Percentiles rank a stretch among this genome's conserved stretches.
phyloP scores from a whole-genome alignment of 2,888 invertebrate species.

The Eucera pruinosa region DNA sequence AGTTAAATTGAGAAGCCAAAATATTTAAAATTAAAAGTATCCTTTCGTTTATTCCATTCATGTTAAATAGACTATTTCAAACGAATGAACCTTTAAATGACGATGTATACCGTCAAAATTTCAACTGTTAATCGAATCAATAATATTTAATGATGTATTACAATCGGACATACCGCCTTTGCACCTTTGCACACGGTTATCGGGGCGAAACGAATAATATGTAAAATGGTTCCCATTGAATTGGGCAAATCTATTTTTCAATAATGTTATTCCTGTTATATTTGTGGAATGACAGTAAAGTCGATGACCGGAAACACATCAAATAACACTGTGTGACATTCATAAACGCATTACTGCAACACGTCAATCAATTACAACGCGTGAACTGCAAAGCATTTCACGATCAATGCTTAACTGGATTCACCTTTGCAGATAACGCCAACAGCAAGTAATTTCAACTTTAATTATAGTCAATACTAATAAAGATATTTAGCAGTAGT shows the following conservation, averaged over 20 bases:
- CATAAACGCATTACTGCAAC: slow-evolving; percentile 16
- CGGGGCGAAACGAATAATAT: background rate
- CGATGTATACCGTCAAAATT: too few relatives aligned
- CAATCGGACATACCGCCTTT: too few relatives aligned
- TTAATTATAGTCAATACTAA: background rate
- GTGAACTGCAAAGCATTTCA: slow-evolving; percentile 3
- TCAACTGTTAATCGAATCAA: too few relatives aligned
- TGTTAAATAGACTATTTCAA: too few relatives aligned
- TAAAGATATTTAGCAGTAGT: too few relatives aligned
- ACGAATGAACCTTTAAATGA: background rate
- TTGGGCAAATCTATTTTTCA: background rate
- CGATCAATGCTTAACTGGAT: slow-evolving; percentile 22
- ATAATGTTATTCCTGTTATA: background rate
- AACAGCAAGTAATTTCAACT: background rate
- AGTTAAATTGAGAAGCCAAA: too few relatives aligned
- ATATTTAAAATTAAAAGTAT: too few relatives aligned
- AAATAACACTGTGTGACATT: slow-evolving; percentile 7
- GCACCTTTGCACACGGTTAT: background rate
- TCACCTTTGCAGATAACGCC: background rate
- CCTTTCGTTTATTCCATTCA: too few relatives aligned
- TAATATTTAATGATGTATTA: too few relatives aligned
- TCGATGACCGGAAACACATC: slow-evolving; percentile 14
- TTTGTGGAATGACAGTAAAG: background rate
- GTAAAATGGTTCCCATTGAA: background rate
- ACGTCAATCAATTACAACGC: slow-evolving; percentile 24